Percentiles rank a stretch among this genome's conserved stretches.
These are phyloP conservation scores for Cetoscarus ocellatus DNA, from an alignment of 2,797 vertebrate genomes.

Conservation along the genomic window DNA sequence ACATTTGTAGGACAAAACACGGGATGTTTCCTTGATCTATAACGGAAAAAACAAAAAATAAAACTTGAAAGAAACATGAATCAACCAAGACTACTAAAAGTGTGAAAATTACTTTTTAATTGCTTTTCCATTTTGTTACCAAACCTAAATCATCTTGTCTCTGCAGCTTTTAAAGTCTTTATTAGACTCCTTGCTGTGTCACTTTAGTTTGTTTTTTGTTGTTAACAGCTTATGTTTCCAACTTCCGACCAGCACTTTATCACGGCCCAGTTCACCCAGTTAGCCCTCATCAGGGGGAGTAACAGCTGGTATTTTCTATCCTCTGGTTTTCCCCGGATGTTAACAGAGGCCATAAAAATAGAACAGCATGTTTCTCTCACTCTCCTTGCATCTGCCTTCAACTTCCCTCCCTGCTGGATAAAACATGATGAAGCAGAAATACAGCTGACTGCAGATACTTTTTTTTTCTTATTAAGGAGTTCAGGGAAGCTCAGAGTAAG, in stretches of 20 bases:
- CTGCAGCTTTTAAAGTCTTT: no score
- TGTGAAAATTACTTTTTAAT: no score
- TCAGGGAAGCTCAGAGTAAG: no score
- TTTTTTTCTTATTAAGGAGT: neutral
- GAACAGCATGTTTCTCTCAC: neutral
- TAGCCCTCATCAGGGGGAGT: neutral
- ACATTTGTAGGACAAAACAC: no score
- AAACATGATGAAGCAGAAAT: neutral
- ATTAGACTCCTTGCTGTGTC: neutral
- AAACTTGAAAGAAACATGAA: no score
- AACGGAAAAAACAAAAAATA: no score
- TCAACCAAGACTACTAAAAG: no score
- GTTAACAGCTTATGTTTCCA: conserved; percentile 4
- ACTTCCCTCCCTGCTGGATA: neutral
- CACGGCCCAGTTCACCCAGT: neutral
- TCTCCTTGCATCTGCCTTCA: neutral
- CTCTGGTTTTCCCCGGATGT: conserved; percentile 7
- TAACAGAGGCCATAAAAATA: conserved; percentile 7
- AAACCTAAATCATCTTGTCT: no score
- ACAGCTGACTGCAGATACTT: neutral
- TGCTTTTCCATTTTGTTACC: no score
- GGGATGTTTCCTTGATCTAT: no score
- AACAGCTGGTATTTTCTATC: conserved; percentile 13
- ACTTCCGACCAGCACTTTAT: neutral
- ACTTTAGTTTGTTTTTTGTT: neutral